Evolutionary conservation across 2,888 invertebrate genomes (phyloP).

Genomic region (Drosophila demipolita): DNA sequence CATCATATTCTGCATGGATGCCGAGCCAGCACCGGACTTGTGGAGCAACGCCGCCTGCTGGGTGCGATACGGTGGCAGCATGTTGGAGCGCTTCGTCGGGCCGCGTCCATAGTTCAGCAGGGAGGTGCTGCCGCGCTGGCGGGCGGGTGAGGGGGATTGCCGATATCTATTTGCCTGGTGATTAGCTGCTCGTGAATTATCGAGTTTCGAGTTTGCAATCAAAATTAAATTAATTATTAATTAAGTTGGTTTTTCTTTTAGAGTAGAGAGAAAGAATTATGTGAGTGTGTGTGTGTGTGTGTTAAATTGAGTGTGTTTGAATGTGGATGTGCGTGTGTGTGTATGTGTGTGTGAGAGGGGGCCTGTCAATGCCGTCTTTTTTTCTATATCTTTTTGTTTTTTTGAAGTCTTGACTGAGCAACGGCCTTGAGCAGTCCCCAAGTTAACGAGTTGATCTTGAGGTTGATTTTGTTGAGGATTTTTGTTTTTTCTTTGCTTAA

Average conservation of each 20-base stretch:
- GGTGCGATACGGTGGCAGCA: conserved; percentile 82
- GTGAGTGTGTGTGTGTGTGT: conserved; percentile 18
- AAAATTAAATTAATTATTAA: conserved; percentile 83
- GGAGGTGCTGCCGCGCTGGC: conserved; percentile 86
- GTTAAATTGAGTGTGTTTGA: conserved; percentile 3
- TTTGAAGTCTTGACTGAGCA: conserved; percentile 12
- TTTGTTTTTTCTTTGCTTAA: conserved; percentile 16
- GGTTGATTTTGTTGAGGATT: conserved; percentile 31
- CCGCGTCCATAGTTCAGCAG: conserved; percentile 73
- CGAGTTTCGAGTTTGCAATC: conserved; percentile 80
- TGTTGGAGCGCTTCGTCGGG: conserved; percentile 77
- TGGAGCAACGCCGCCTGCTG: conserved; percentile 72
- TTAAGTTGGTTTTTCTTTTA: conserved; percentile 37
- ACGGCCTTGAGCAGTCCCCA: conserved; percentile 9
- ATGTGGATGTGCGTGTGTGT: conserved; percentile 11
- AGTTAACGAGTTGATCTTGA: conserved; percentile 21
- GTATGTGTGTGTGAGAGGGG: conserved; percentile 12
- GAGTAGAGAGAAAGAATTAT: conserved; percentile 28
- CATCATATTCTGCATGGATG: conserved; percentile 81
- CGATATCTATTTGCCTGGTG: conserved; percentile 87
- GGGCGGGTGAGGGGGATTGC: conserved; percentile 89
- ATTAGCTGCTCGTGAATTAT: conserved; percentile 83
- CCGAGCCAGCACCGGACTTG: conserved; percentile 60
- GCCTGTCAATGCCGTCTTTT: conserved; percentile 9
- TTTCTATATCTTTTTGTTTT: not conserved